A percentile compares a stretch with the other conserved stretches of the same genome.
These are phyloP conservation scores for Lucinisca nassula DNA, from an alignment of 2,888 invertebrate species.

Conservation along the genomic window DNA sequence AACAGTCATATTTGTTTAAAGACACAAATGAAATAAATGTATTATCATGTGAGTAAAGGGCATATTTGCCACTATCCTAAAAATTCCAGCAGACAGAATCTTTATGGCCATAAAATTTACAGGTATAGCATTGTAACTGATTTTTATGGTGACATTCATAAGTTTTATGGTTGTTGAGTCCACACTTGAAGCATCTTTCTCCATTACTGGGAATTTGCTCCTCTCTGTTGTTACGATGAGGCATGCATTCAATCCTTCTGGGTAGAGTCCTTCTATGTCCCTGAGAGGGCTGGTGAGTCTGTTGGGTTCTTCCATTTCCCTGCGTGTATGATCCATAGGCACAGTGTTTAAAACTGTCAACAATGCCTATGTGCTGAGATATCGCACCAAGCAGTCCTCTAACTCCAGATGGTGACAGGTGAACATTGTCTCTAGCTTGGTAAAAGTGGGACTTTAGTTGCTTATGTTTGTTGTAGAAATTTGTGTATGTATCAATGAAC, in stretches of 20 bases:
- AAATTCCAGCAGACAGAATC: neutral
- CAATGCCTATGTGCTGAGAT: neutral
- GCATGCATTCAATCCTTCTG: neutral
- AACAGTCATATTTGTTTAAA: too few relatives aligned
- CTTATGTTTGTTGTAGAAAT: neutral
- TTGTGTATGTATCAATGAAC: neutral
- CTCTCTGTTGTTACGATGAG: neutral
- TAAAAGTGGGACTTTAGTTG: neutral
- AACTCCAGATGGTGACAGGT: neutral
- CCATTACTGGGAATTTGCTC: neutral
- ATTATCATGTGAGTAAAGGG: neutral
- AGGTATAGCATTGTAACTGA: neutral
- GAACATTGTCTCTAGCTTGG: too few relatives aligned
- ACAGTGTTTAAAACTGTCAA: neutral
- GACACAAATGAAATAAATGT: neutral
- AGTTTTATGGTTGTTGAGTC: neutral
- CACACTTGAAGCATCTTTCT: neutral
- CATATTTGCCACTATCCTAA: conserved; percentile 1
- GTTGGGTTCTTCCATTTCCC: neutral
- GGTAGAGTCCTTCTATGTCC: neutral
- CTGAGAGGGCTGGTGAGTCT: neutral
- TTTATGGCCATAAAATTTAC: neutral
- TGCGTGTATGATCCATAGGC: neutral
- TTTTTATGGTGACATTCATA: neutral
- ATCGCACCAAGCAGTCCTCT: neutral